Percentiles rank a stretch among this genome's conserved stretches.
Evolutionary conservation across 2,888 invertebrate species (phyloP).

Genomic region (Nephrotoma guestfalica): DNA sequence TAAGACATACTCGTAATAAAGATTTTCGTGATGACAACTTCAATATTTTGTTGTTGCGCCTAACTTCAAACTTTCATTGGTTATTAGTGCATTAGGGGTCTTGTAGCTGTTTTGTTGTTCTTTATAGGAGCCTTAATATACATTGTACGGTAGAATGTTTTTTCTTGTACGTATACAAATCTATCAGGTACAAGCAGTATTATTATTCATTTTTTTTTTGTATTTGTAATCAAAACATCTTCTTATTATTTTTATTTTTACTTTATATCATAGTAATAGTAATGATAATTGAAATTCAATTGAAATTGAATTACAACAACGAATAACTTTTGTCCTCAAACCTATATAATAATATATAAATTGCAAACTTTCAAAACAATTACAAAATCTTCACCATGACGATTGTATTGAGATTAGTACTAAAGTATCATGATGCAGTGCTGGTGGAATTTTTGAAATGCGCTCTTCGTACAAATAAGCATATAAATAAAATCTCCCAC

Average conservation of each 20-base stretch:
- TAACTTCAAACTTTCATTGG: neutral
- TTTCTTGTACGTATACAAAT: neutral
- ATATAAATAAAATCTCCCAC: neutral
- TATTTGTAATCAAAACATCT: neutral
- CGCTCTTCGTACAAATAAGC: neutral
- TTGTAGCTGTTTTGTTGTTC: neutral
- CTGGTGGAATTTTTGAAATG: neutral
- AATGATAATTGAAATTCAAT: neutral
- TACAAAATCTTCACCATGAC: constrained; percentile 3
- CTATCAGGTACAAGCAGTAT: neutral
- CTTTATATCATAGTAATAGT: neutral
- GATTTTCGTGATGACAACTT: constrained; percentile 2
- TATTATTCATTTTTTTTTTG: neutral
- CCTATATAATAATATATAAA: neutral
- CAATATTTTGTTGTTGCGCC: neutral
- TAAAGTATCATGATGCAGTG: neutral
- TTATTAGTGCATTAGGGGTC: neutral
- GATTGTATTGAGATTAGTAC: neutral
- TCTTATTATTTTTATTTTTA: neutral
- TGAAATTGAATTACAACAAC: neutral
- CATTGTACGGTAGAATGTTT: neutral
- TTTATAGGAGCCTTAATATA: neutral
- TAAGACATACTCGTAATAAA: constrained; percentile 1
- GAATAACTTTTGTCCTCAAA: neutral
- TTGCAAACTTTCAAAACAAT: constrained; percentile 2